Evolutionary conservation across 30 jellyfish, hydroid and myxozoan genomes (phyloP), one percentile per base, ranked within the genome.

Genomic region (Cassiopea xamachana): DNA sequence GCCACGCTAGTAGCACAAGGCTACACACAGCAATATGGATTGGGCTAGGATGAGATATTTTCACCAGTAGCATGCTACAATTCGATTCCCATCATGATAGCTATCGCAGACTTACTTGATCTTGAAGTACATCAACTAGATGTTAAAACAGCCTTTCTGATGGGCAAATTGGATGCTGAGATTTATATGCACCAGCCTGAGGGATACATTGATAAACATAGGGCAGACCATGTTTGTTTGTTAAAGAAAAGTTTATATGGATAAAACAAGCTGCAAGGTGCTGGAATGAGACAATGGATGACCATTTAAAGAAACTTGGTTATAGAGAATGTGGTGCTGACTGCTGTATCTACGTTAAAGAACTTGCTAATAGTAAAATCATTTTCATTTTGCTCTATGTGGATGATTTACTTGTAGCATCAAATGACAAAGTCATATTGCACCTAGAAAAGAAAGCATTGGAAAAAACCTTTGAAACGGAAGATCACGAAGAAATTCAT

Each of bases 101-200:
- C 82, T 12, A 15, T 75, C 2, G 93, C 93, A 3, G 75, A 60
- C 60, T 16, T 46, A 1, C 46, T 15, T 45, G 61, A 75, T 17
- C 12, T 60, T 59, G 73, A 74, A 2, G 82, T 86, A 1, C 89
- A 86, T 18, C 92, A 84, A 55, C 70, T 70, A 86, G 92, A 70
- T 55, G 85, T 84, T 27, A 27, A 27, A 27, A 27, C 92, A 43
- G 87, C 92, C 17, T 84, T 84, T 51, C 62, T 84, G 46, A 50
- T 69, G 1, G 92, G 92, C 18, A 69, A 48, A 3, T 18, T 73
- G 6, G 86, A 84, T 69, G 18, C 43, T 44, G 92, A 84, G 6
- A 84, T 84, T 58, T 70, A 69, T 61, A 84, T 84, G 92, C 48
- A 72, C 2, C 92, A 84, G 47, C 86, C 92, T 16, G 61, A 48